Base-by-base conservation (phyloP, 2,113 vertebrate genomes). In the Orycteropus afer region DNA sequence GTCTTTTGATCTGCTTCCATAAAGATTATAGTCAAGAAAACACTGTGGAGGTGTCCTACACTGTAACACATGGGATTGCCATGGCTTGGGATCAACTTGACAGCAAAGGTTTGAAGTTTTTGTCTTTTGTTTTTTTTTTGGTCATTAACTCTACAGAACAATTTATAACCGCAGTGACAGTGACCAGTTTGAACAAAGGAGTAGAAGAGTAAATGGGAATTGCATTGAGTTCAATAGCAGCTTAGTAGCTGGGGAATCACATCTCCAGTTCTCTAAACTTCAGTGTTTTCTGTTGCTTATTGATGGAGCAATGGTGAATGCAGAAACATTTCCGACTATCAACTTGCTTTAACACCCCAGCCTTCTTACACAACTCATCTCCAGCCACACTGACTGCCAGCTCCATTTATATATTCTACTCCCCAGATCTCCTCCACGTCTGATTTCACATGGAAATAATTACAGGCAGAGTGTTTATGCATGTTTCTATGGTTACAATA, bases 401-500 rank as follows among this genome's bases (percentile, higher is more conserved):
- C 67, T 93, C 71, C 57, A 71, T 83, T 92, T 95, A 77, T 93
- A 69, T 12, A 90, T 61, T 45, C 37, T 78, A 71, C 67, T 96
- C 63, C 80, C 71, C 71, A 90, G 79, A 73, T 94, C 92, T 59
- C 71, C 55, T 93, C 63, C 80, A n/a, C 90, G 89, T 96, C 84
- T 94, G 79, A 94, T 96, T 97, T 76, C 89, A 91, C 93, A 87
- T 78, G 65, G 87, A 96, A 90, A 95, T 84, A 61, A 85, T 94
- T 71, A 83, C 57, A 91, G 77, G 94, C 92, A 92, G 84, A 86
- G 90, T 89, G 89, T 95, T 96, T 95, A 96, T 97, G 86, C 82
- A 93, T 11, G 73, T 97, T 71, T 96, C 97, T 95, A 97, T 97
- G 93, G 97, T 84, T 40, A 97, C 95, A 77, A 94, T 84, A 55